phyloP scores from a whole-genome alignment of 2,113 vertebrate species.

The Gambusia holbrooki region DNA sequence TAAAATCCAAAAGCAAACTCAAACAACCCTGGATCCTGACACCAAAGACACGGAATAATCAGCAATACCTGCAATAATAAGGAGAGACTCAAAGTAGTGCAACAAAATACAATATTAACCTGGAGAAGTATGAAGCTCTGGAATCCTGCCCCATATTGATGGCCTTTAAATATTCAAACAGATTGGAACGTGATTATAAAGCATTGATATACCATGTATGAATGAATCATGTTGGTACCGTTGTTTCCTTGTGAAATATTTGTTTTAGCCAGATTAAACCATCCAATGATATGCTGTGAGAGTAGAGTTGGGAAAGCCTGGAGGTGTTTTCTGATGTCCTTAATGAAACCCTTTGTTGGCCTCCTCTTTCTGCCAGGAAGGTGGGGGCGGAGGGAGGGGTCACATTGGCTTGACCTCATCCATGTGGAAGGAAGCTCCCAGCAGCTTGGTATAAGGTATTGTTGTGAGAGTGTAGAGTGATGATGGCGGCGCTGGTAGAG shows the following conservation, averaged over 20 bases:
- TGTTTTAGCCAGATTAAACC: neutral
- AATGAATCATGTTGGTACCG: too few relatives aligned
- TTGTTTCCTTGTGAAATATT: neutral
- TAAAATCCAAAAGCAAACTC: too few relatives aligned
- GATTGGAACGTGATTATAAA: too few relatives aligned
- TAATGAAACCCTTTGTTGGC: conserved; percentile 40
- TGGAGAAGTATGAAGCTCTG: neutral
- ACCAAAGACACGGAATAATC: too few relatives aligned
- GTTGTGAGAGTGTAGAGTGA: conserved; percentile 32
- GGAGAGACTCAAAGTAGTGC: neutral
- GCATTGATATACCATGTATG: too few relatives aligned
- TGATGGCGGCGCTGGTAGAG: neutral
- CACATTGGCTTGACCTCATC: conserved; percentile 46
- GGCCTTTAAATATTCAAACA: too few relatives aligned
- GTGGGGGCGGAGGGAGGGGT: neutral
- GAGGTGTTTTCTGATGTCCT: conserved; percentile 26
- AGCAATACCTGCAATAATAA: too few relatives aligned
- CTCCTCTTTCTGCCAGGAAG: conserved; percentile 43
- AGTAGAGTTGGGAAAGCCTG: conserved; percentile 16
- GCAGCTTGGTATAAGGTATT: conserved; percentile 50
- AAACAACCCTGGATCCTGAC: too few relatives aligned
- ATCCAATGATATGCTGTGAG: neutral
- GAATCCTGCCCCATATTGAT: too few relatives aligned
- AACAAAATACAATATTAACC: neutral
- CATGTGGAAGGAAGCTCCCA: conserved; percentile 69